Base-by-base conservation (phyloP, 2,113 vertebrate genomes). In the Poicephalus meyeri region DNA sequence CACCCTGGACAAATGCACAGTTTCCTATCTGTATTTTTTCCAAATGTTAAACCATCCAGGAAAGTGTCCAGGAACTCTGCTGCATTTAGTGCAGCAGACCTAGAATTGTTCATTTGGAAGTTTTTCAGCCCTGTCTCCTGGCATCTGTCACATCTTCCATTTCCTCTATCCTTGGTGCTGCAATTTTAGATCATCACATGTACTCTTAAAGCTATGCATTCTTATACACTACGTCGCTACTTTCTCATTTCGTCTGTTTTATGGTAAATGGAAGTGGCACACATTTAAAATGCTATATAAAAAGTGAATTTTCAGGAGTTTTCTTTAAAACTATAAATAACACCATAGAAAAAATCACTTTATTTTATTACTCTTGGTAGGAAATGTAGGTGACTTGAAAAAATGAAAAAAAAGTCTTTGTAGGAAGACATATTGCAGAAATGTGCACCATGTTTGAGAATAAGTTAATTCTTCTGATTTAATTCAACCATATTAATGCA, bases 61-160 rank as follows among this genome's bases (percentile, higher is more conserved):
- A 92, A 89, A 46, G 47, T 71, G 60, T 78, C 86, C 42, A 55
- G 83, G 82, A 97, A 46, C 65, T 87, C 47, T 39, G 46, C 80
- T 78, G 53, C 20, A 5, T 70, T 88, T 73, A 91, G 80, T 84
- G 65, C 78, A 81, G 69, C 77, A 78, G 86, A 73, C 65, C 35
- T 93, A 53, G 77, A 91, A 95, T 52, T 96, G 94, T 83, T 96
- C 94, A 93, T 91, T 91, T 95, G 83, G 93, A 95, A 79, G 83
- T 56, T 92, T 95, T 95, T 93, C 93, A 97, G 86, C 60, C 86
- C 91, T 95, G 93, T 97, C 94, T 96, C 73, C 86, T 95, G 95
- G 91, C 89, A 95, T 96, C 89, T 96, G 91, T 96, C 94, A 96
- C 80, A 17, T 11, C n/a, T 71, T 85, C 29, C 18, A 46, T 88